Conservation (phyloP, 2,888 invertebrate species). For the Lycia hirtaria region DNA sequence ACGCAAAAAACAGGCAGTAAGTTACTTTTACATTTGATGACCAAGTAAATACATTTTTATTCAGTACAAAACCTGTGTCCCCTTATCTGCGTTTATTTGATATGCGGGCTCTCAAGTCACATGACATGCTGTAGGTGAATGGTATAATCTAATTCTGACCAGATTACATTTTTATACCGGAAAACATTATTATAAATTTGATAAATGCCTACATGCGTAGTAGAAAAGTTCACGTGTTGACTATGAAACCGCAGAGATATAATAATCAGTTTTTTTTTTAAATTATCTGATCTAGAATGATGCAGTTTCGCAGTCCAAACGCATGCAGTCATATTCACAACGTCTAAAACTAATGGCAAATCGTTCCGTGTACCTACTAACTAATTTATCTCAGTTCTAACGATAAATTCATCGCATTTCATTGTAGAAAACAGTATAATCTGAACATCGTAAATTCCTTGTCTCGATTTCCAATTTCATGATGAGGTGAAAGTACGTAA, state of each 20-base stretch:
- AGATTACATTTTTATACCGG: constrained; percentile 1
- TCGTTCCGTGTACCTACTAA: constrained; percentile 31
- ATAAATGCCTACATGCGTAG: neutral
- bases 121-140: constrained; percentile 26
- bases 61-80: constrained; percentile 4
- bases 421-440: constrained; percentile 29
- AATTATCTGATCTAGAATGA: constrained; percentile 10
- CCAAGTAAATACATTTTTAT: neutral
- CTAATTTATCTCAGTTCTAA: constrained; percentile 33
- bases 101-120: constrained; percentile 8
- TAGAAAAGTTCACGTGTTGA: constrained; percentile 4
- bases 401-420: constrained; percentile 26
- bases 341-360: constrained; percentile 42
- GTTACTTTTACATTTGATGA: neutral
- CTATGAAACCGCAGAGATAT: neutral
- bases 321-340: constrained; percentile 36
- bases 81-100: constrained; percentile 11
- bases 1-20: constrained; percentile 11
- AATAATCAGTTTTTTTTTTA: no score
- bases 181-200: neutral
- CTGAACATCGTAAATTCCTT: constrained; percentile 38
- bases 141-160: constrained; percentile 14
- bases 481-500: constrained; percentile 23
- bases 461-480: constrained; percentile 22
- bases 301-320: constrained; percentile 18